These are phyloP conservation scores for Argyresthia albistria DNA, from an alignment of 2,888 invertebrate species.

Conservation along the genomic window DNA sequence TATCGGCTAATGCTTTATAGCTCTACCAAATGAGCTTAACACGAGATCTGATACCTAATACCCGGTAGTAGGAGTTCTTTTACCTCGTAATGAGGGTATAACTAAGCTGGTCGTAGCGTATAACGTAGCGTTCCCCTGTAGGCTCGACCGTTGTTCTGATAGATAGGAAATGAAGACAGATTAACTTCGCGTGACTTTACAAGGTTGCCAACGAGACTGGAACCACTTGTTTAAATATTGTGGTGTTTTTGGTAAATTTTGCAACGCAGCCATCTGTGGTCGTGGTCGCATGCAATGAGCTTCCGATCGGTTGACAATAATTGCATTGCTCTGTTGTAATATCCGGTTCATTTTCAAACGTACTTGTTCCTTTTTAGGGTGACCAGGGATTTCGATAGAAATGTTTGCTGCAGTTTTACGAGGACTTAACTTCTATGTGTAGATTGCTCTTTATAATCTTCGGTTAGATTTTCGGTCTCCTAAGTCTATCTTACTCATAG, in stretches of 20 bases:
- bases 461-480: no score
- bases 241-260: not conserved
- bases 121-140: conserved; percentile 14
- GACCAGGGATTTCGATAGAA: no score
- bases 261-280: no score
- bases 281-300: no score
- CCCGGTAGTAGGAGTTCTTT: not conserved
- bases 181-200: conserved; percentile 63
- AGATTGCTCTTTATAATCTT: no score
- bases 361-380: no score
- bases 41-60: conserved; percentile 4
- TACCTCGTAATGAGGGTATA: not conserved
- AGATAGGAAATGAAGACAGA: conserved; percentile 72
- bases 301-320: no score
- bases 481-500: no score
- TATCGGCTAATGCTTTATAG: conserved; percentile 59
- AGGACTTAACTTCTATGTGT: no score
- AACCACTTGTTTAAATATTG: conserved; percentile 23
- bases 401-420: no score
- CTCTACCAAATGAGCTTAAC: conserved; percentile 9
- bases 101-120: not conserved
- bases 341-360: no score
- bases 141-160: conserved; percentile 49
- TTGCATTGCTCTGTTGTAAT: no score
- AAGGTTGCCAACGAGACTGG: conserved; percentile 24